Evolutionary conservation across 2,888 invertebrate genomes (phyloP).

Genomic region (Diadegma fenestrale): DNA sequence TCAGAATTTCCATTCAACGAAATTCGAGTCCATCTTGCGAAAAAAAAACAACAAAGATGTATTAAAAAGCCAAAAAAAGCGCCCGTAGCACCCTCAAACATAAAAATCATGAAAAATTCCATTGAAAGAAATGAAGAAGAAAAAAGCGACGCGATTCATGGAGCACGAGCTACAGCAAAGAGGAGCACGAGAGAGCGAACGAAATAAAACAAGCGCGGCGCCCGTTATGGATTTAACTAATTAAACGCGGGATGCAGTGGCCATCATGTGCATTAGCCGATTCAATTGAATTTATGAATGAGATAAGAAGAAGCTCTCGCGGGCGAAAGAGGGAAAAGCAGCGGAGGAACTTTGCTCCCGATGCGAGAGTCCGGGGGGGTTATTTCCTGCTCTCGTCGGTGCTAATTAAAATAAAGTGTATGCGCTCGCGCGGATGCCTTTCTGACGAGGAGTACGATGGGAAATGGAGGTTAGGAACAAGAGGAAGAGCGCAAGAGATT

Average conservation of each 20-base stretch:
- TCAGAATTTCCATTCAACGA: neutral
- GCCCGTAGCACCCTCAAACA: neutral
- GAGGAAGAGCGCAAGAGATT: neutral
- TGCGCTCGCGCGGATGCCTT: conserved; percentile 26
- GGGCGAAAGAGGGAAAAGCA: conserved; percentile 9
- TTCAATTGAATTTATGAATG: conserved; percentile 60
- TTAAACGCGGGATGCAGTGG: conserved; percentile 28
- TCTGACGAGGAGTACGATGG: conserved; percentile 16
- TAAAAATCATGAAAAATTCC: neutral
- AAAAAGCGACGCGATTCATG: neutral
- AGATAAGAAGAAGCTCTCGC: conserved; percentile 36
- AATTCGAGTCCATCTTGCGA: neutral
- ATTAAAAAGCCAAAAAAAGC: neutral
- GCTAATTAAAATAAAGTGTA: conserved; percentile 62
- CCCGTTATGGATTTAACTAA: conserved; percentile 50
- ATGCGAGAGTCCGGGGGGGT: neutral
- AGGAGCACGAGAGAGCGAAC: neutral
- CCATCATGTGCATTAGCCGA: conserved; percentile 17
- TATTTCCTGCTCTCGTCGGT: conserved; percentile 24
- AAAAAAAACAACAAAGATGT: neutral
- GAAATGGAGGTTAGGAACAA: conserved; percentile 22
- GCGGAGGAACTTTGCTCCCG: conserved; percentile 1
- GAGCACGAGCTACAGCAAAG: neutral
- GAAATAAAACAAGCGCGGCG: conserved; percentile 21
- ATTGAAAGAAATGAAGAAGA: neutral